Evolutionary conservation across 2,888 invertebrate genomes (phyloP), one percentile per base, ranked within the genome.

Genomic region (Cephus rjabovi): DNA sequence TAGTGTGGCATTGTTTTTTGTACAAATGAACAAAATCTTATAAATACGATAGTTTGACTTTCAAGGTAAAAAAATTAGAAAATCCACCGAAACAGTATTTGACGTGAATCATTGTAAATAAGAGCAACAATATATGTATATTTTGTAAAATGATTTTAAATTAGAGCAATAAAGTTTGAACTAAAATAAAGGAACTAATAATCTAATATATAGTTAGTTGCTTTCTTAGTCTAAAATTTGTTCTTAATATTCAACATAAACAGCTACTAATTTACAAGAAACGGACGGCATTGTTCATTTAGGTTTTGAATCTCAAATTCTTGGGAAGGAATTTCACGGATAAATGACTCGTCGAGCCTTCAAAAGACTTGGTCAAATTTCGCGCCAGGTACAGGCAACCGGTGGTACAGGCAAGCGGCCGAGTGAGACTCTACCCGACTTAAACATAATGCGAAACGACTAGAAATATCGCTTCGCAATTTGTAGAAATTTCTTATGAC

Each of bases 401-500:
- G 35, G 12, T 35, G 35, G 3, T 35, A 70, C 70, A n/a, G 4
- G 30, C 4, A 33, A 33, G 1, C 6, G 12, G n/a, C 12, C 3
- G 12, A 70, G 1, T 3, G 30, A 70, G 9, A 12, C 35, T 33
- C 12, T 70, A 4, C 12, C 3, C 15, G 70, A 33, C 1, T 33
- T n/a, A 15, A 33, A 12, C 12, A 9, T 70, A 70, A 15, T 70
- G 1, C 70, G 1, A 70, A 70, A 71, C 6, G 82, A 80, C 31
- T 81, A 80, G 70, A 83, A 82, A 76, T 81, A 81, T 34, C 78
- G 68, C 11, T 75, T 75, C 30, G 81, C 79, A 31, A 82, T 35
- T 74, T 78, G 75, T 31, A 81, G 76, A 76, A 81, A 81, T 77
- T 79, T 81, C n/a, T 80, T 77, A 56, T 81, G 80, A 40, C 81